Evolutionary conservation across 2,113 vertebrate genomes (phyloP), one percentile per base, ranked within the genome.

Genomic region (Casuarius casuarius): DNA sequence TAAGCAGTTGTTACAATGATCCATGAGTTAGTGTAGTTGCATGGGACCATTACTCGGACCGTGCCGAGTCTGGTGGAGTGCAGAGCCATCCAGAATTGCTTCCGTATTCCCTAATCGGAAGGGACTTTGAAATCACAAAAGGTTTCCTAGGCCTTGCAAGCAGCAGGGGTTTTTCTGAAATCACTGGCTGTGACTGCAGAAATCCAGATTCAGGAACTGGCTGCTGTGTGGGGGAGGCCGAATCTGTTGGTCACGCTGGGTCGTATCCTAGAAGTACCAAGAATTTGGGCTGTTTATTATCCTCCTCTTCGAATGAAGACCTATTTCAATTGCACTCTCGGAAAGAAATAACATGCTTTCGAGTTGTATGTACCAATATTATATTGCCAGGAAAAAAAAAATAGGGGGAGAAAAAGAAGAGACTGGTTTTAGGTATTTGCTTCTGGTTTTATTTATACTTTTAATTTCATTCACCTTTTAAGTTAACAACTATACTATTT

Each of bases 321-420:
- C 8, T 56, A 17, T 65, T 78, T 90, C n/a, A 7, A 20, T 15
- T 85, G 17, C 3, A 21, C 65, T 90, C 88, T 61, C 19, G 72
- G 33, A 82, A 77, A 81, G 20, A 86, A 87, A 29, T 9, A 44
- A 13, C 18, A 8, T 74, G 1, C 6, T 71, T 85, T 66, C 12
- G 33, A 3, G 4, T 10, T 56, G 10, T 8, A 31, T 12, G 1
- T 22, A 22, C 3, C 7, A 28, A 18, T 16, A 4, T 73, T n/a
- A 16, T 25, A 7, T 49, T 48, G 8, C 18, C 7, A 49, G 33
- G 7, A 2, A 4, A 5, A 71, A 77, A 71, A 77, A 48, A 2
- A 5, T 7, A 10, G 40, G 7, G 9, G 33, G 65, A 2, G 7
- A 16, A 10, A 21, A 16, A 62, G 31, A 18, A 13, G 35, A 52